These are phyloP conservation scores for Paralinhomoeus sp. DNA, from an alignment of 2,888 invertebrate species.

Conservation along the genomic window DNA sequence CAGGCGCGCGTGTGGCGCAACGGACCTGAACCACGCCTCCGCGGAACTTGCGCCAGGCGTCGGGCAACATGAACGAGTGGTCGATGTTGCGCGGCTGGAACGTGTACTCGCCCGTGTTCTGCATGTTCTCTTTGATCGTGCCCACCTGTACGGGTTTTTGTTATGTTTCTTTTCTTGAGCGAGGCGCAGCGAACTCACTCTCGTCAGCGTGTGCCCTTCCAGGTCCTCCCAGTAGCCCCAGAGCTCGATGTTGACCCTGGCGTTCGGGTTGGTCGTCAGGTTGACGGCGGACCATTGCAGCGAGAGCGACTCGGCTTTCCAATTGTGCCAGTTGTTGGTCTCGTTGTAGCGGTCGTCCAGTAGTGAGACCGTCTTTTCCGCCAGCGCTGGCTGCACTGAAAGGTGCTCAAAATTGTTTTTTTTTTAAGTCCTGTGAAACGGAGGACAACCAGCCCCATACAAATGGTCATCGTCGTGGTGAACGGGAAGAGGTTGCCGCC, in stretches of 20 bases:
- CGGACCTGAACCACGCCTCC: constrained; percentile 16
- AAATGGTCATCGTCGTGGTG: constrained; percentile 13
- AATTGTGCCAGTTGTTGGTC: constrained; percentile 2
- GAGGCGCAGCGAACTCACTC: background rate
- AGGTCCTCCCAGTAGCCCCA: constrained; percentile 23
- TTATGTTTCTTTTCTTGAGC: background rate
- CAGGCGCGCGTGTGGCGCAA: no score
- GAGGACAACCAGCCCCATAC: no score
- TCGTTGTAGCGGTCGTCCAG: constrained; percentile 2
- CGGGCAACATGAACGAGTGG: background rate
- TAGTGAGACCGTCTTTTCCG: background rate
- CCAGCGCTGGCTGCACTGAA: background rate
- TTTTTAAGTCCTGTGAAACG: no score
- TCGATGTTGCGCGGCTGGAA: background rate
- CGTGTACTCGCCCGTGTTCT: background rate
- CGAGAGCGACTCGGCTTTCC: constrained; percentile 6
- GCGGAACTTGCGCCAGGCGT: constrained; percentile 15
- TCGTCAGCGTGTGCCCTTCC: constrained; percentile 2
- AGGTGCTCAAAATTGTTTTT: no score
- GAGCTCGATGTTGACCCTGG: constrained; percentile 17
- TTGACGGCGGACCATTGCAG: constrained; percentile 13
- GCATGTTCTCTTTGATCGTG: background rate
- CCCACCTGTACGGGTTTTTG: background rate
- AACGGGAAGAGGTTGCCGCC: constrained; percentile 15
- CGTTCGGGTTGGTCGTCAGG: constrained; percentile 18